Evolutionary conservation across 2,797 vertebrate genomes (phyloP).

Genomic region (Spinus pinus): DNA sequence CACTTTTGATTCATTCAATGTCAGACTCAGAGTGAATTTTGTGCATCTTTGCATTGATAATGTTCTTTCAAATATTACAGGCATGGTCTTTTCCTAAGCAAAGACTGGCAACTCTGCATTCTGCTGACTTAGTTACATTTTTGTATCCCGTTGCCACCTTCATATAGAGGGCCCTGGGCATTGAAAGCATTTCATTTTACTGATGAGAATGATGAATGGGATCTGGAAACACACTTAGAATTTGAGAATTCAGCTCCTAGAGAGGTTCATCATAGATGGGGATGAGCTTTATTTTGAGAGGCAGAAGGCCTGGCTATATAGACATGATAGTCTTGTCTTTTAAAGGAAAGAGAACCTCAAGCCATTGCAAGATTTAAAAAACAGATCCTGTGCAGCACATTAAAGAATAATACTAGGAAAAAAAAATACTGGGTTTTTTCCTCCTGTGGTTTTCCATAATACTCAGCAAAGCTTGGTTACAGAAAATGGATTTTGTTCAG

Average conservation of each 20-base stretch:
- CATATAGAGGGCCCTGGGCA: not conserved
- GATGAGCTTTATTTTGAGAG: not conserved
- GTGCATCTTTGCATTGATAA: not conserved
- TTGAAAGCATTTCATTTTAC: not conserved
- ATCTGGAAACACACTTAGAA: not conserved
- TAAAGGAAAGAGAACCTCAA: not conserved
- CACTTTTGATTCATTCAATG: not conserved
- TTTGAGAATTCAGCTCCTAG: not conserved
- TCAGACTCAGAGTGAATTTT: not conserved
- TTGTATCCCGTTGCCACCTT: not conserved
- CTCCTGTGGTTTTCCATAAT: not conserved
- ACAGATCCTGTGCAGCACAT: not conserved
- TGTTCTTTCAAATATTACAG: not conserved
- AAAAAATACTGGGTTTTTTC: accelerated
- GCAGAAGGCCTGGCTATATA: not conserved
- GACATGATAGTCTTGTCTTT: not conserved
- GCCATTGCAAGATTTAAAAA: not conserved
- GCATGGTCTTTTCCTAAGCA: not conserved
- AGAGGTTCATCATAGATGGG: not conserved
- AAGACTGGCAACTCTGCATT: not conserved
- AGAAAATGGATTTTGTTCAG: not conserved
- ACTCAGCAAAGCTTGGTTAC: not conserved
- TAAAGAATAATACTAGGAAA: not conserved
- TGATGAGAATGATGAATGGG: not conserved
- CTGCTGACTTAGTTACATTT: not conserved